Evolutionary conservation across 2,888 invertebrate species (phyloP), one percentile per base, ranked within the genome.

Genomic region (Acanthosepion esculentum): DNA sequence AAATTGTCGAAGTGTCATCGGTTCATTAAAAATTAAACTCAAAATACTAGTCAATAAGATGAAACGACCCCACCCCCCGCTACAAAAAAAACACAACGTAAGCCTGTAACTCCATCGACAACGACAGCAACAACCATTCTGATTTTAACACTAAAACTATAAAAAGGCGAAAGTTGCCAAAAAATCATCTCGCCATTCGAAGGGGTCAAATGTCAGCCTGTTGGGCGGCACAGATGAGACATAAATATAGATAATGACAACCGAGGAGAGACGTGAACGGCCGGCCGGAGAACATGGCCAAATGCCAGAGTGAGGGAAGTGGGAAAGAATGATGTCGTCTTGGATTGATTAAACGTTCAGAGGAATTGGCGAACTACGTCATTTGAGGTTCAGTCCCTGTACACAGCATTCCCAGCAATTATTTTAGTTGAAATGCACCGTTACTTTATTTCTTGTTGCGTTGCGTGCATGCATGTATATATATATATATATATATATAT

Each of bases 161-260:
- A 78, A n/a, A 78, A 78, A 78, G 78, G 78, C 78, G n/a, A n/a
- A 78, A 78, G 78, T 78, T 78, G 78, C 78, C 78, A 78, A 78
- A 78, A 78, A 78, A 78, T n/a, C 33, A n/a, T 78, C 78, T 78
- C 78, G 10, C 78, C n/a, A 78, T 78, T 78, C 78, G 15, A n/a
- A 78, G 78, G 33, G 78, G 10, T 78, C 15, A 78, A 12, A 33
- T 10, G 78, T 78, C 78, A 78, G 78, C n/a, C 78, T 6, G 33
- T n/a, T 78, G 15, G 78, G 78, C 78, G 78, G 78, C 78, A 78
- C 78, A n/a, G 78, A n/a, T 78, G 78, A 78, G n/a, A 12, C n/a
- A 78, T 78, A 78, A 78, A 78, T 15, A 78, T 33, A 78, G 78
- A 78, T 78, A 78, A 78, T 78, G 78, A 78, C 78, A 78, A n/a